phyloP scores from a whole-genome alignment of 2,113 vertebrate genomes.

The Fregetta grallaria region DNA sequence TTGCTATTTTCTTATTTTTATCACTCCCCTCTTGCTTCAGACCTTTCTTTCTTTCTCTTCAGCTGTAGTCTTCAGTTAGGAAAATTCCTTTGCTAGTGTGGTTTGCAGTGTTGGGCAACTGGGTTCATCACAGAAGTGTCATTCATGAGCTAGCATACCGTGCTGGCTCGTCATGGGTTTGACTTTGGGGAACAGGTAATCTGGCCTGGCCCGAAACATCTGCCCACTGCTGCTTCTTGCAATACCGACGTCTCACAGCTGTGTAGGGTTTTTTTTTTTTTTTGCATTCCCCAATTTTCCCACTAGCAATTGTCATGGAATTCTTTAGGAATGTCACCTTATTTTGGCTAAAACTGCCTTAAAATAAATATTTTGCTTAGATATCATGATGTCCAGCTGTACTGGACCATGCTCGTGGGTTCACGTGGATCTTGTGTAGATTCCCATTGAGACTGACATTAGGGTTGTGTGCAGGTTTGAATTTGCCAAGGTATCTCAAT shows the following conservation, averaged over 20 bases:
- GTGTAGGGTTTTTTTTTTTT: neutral
- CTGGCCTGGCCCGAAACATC: neutral
- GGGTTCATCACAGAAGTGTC: slow-evolving; percentile 4
- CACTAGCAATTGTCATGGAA: neutral
- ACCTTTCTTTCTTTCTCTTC: neutral
- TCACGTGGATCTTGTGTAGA: neutral
- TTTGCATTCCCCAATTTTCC: fast-evolving
- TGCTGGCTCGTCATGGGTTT: neutral
- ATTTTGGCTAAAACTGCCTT: neutral
- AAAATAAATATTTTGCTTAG: neutral
- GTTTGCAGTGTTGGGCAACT: neutral
- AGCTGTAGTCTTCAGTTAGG: neutral
- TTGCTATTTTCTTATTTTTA: neutral
- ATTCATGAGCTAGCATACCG: neutral
- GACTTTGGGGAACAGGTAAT: neutral
- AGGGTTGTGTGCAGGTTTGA: neutral
- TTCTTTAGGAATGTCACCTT: neutral
- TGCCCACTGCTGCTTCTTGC: neutral
- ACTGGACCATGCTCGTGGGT: fast-evolving
- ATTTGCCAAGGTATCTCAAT: neutral
- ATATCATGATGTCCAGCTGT: fast-evolving
- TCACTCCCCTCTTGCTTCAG: neutral
- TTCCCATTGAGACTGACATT: neutral
- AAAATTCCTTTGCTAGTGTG: neutral
- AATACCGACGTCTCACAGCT: fast-evolving